Evolutionary conservation across 1,140 invertebrate genomes (phyloP).

Genomic region (Metaphire vulgaris): DNA sequence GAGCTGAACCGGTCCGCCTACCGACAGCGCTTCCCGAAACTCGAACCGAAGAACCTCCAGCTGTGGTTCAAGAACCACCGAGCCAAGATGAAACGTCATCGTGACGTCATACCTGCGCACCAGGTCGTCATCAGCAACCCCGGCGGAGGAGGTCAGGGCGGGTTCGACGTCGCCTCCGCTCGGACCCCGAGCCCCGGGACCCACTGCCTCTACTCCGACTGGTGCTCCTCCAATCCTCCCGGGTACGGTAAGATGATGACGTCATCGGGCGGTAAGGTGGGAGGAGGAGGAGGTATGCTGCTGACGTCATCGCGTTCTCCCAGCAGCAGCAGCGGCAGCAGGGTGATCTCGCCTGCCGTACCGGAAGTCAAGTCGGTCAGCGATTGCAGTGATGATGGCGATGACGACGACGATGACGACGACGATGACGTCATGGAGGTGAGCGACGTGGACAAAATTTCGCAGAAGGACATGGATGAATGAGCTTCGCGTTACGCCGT

Average conservation of each 20-base stretch:
- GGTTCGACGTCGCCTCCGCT: background rate
- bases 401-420: background rate
- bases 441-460: too few species aligned
- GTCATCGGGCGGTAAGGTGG: background rate
- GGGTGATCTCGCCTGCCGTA: background rate
- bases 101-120: background rate
- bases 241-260: background rate
- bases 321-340: background rate
- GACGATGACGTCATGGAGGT: background rate
- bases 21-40: conserved; percentile 86
- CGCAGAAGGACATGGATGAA: too few species aligned
- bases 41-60: conserved; percentile 96
- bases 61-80: conserved; percentile 82
- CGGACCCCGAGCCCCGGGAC: background rate
- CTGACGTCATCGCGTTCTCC: too few species aligned
- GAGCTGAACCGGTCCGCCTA: conserved; percentile 83
- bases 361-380: background rate
- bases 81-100: conserved; percentile 80
- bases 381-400: background rate
- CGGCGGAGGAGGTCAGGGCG: background rate
- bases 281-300: too few species aligned
- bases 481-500: too few species aligned
- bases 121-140: too few species aligned
- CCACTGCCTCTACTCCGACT: background rate
- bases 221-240: background rate